These are phyloP conservation scores for Cacatua alba DNA, from an alignment of 2,113 vertebrate genomes.

Conservation along the genomic window DNA sequence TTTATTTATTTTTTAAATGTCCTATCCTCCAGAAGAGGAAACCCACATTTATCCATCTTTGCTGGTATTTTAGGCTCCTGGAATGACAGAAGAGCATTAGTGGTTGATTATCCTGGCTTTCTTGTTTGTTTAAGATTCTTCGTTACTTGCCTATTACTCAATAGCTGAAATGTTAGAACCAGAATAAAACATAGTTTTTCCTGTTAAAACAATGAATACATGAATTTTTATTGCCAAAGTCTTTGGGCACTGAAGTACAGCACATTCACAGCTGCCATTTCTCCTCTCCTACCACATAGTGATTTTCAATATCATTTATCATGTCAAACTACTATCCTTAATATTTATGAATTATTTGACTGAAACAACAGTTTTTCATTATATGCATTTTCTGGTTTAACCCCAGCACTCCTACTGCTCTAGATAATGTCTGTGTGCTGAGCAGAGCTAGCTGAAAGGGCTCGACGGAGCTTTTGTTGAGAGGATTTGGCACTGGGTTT, in stretches of 20 bases:
- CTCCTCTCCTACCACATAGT: neutral
- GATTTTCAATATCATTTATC: neutral
- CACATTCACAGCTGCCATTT: neutral
- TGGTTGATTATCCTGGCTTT: neutral
- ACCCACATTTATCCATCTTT: neutral
- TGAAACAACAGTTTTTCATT: neutral
- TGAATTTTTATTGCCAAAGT: neutral
- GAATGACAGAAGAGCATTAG: neutral
- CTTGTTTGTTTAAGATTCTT: neutral
- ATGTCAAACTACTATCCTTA: neutral
- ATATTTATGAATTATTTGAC: slow-evolving; percentile 4
- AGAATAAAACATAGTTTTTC: neutral
- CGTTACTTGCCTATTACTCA: neutral
- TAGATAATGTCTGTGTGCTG: neutral
- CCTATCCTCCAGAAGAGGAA: neutral
- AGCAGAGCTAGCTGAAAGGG: slow-evolving; percentile 6
- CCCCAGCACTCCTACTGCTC: neutral
- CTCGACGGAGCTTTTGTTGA: neutral
- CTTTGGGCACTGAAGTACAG: neutral
- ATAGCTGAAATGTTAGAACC: neutral
- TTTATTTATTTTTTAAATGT: neutral
- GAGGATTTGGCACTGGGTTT: neutral
- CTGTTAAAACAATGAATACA: neutral
- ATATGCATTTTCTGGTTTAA: neutral
- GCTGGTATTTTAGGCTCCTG: neutral